Evolutionary conservation across 2,888 invertebrate species (phyloP).

Genomic region (Pecten maximus): DNA sequence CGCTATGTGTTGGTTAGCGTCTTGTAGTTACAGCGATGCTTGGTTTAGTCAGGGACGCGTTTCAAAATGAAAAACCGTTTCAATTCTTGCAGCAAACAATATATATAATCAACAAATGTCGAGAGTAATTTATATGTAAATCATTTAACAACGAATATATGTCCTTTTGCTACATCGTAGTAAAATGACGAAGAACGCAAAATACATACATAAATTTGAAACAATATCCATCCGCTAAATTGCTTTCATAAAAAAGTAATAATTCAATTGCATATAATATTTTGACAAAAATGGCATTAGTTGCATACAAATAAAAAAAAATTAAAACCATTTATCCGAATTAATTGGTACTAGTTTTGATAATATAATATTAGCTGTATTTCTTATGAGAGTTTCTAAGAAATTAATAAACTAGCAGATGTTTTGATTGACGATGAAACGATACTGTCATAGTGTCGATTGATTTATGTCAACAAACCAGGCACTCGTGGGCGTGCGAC

Average conservation of each 20-base stretch:
- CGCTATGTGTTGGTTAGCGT: background rate
- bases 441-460: background rate
- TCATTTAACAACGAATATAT: background rate
- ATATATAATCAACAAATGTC: background rate
- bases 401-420: background rate
- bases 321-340: background rate
- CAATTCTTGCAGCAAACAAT: background rate
- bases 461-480: background rate
- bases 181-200: no score
- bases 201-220: no score
- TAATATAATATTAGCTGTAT: background rate
- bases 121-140: background rate
- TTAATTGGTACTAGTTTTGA: background rate
- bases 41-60: background rate
- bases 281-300: background rate
- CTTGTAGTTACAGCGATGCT: background rate
- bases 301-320: background rate
- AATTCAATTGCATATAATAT: background rate
- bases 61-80: background rate
- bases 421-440: background rate
- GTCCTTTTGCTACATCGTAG: background rate
- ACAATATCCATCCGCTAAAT: no score
- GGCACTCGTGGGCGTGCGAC: background rate
- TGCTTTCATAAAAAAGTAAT: no score
- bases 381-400: background rate